Conservation (phyloP, 2,113 vertebrate genomes). For the Pheucticus melanocephalus region DNA sequence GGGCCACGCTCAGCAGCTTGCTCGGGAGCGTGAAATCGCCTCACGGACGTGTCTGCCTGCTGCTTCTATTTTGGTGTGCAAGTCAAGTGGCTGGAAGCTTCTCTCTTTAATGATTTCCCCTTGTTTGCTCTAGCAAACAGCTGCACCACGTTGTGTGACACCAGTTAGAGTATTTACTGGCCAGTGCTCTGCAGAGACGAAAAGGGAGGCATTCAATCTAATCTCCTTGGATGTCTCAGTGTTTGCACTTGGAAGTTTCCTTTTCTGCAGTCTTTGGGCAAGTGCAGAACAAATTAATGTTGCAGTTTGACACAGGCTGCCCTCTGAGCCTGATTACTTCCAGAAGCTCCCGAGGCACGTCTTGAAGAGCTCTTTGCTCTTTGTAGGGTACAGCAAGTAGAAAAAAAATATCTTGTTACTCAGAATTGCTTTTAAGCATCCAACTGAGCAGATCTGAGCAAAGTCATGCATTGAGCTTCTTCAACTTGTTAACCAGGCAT, state of each 20-base stretch:
- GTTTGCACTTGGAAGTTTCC: conserved; percentile 41
- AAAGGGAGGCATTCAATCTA: conserved; percentile 74
- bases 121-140: conserved; percentile 66
- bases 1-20: neutral
- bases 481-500: neutral
- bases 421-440: neutral
- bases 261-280: conserved; percentile 24
- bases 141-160: conserved; percentile 67
- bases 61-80: conserved; percentile 54
- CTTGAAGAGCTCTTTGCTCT: neutral
- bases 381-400: neutral
- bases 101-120: conserved; percentile 70
- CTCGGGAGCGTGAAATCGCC: neutral
- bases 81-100: conserved; percentile 64
- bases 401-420: neutral
- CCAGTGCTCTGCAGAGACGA: conserved; percentile 62
- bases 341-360: neutral
- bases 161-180: conserved; percentile 68
- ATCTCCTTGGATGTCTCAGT: conserved; percentile 45
- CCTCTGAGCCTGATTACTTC: neutral
- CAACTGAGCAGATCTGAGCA: neutral
- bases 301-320: conserved; percentile 21
- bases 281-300: conserved; percentile 47
- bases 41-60: neutral
- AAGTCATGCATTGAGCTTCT: neutral